phyloP scores from a whole-genome alignment of 92 coral and sea anemone species.

The Plumapathes pennacea region DNA sequence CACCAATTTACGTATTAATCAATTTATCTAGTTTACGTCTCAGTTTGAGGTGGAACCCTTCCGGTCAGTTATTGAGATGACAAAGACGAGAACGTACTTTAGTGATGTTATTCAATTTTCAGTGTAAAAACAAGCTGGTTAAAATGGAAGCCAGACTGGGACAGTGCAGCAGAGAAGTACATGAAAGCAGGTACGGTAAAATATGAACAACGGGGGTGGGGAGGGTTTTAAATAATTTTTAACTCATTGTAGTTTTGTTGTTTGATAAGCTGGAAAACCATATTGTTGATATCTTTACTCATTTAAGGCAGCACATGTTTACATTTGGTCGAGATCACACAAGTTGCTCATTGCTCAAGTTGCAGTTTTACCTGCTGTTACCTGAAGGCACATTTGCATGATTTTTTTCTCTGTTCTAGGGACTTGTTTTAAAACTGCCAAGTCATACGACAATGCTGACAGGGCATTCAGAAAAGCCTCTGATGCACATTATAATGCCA shows the following conservation, averaged over 20 bases:
- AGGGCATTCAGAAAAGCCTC: conserved; percentile 77
- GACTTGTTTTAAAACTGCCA: conserved; percentile 71
- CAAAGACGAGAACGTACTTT: too few relatives aligned
- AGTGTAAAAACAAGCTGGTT: conserved; percentile 70
- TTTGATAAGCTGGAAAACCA: too few relatives aligned
- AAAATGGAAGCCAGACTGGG: conserved; percentile 71
- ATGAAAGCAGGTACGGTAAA: conserved; percentile 67
- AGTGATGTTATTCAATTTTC: neutral
- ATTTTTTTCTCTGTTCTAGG: too few relatives aligned
- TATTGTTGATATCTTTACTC: too few relatives aligned
- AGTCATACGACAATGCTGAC: conserved; percentile 75
- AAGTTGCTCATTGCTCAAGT: too few relatives aligned
- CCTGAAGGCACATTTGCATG: too few relatives aligned
- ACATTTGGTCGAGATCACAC: too few relatives aligned
- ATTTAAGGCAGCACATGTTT: too few relatives aligned
- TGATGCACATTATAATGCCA: conserved; percentile 58
- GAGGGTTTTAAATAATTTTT: too few relatives aligned
- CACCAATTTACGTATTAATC: neutral
- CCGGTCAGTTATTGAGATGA: neutral
- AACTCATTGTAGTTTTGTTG: too few relatives aligned
- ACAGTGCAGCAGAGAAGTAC: conserved; percentile 69
- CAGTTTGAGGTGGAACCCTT: neutral
- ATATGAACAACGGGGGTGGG: too few relatives aligned
- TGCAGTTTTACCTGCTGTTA: too few relatives aligned
- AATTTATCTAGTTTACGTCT: neutral